Conservation (phyloP, 2,797 vertebrate genomes). For the Leptoclinus maculatus region DNA sequence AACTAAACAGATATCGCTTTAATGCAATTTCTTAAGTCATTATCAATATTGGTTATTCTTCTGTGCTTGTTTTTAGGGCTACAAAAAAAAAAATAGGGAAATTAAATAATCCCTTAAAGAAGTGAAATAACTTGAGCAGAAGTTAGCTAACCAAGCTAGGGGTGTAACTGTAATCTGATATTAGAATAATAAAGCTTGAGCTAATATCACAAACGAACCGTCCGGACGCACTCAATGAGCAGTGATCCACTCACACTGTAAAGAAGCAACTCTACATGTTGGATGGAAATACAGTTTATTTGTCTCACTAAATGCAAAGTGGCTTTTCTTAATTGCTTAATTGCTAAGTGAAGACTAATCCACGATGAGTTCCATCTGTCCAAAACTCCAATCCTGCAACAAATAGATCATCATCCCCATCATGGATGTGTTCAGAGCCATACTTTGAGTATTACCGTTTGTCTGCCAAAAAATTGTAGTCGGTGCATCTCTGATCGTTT, state of each 20-base stretch:
- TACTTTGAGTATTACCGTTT: background rate
- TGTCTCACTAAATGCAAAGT: background rate
- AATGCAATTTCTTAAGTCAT: background rate
- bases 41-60: background rate
- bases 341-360: background rate
- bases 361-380: background rate
- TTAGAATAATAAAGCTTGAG: background rate
- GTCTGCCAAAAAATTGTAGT: background rate
- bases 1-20: slow-evolving; percentile 19
- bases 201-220: background rate
- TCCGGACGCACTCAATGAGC: background rate
- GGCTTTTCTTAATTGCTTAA: background rate
- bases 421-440: too few relatives aligned
- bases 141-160: background rate
- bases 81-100: background rate
- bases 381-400: background rate
- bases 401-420: background rate
- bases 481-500: background rate
- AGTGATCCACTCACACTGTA: background rate
- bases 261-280: background rate
- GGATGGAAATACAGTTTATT: background rate
- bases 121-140: background rate
- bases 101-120: background rate
- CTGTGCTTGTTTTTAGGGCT: background rate
- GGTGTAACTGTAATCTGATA: background rate